Evolutionary conservation across 2,113 vertebrate species (phyloP), one percentile per base, ranked within the genome.

Genomic region (Lutjanus erythropterus): DNA sequence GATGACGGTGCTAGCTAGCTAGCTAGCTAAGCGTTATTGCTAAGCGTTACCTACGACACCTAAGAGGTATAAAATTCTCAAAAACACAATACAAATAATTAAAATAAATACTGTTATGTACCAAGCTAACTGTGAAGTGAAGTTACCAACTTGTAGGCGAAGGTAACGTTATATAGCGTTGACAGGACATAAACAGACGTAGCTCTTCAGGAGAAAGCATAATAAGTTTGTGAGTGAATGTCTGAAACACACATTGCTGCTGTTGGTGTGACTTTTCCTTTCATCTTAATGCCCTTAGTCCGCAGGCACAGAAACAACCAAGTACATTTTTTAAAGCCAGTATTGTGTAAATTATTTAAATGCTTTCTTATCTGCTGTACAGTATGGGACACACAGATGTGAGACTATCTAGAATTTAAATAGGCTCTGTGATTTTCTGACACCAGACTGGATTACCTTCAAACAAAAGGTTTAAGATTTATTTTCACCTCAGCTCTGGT

Each of bases 401-500:
- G 9, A 27, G 31, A 56, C 18, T 10, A 46, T 37, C 31, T 39
- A 3, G 39, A 41, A 66, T 75, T 19, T 5, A 46, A 66, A 69
- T 9, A 62, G 55, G 23, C 21, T 39, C 53, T 25, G n/a, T 56
- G 52, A 47, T 66, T 71, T 75, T 88, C 53, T 56, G 44, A 68
- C 77, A 77, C 71, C 50, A 66, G 53, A 78, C 60, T 68, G 78
- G 75, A 83, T 79, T 87, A 75, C 53, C 58, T 64, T 78, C 71
- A 80, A 71, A 87, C 78, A 84, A 73, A 79, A 83, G 23, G 37
- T 73, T 84, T 70, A 44, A 61, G 71, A 74, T 74, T 86, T 60
- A 50, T 68, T 81, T 82, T 72, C 41, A 53, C 65, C 75, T 70
- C 50, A 52, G 68, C 31, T 70, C 68, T 41, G 80, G 59, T 76